Conservation (phyloP, 2,888 invertebrate genomes). For the Oxyscelio sp. region DNA sequence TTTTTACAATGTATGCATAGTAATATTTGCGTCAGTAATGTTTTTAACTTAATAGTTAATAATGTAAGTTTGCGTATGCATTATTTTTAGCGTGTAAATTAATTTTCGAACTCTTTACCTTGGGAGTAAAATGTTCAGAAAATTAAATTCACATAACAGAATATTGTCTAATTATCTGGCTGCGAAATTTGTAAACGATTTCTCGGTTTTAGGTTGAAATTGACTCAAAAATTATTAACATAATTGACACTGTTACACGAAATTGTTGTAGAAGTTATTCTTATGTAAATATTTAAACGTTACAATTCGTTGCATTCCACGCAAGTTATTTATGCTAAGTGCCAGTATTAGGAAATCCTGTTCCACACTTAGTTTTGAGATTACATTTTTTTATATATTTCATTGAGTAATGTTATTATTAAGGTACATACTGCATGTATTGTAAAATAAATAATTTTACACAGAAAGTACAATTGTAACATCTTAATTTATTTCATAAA, state of each 20-base stretch:
- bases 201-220: background rate
- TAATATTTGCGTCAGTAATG: no score
- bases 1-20: no score
- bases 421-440: slow-evolving; percentile 2
- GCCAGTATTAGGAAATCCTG: slow-evolving; percentile 35
- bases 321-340: slow-evolving; percentile 28
- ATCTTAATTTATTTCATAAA: no score
- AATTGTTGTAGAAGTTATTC: background rate
- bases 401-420: slow-evolving; percentile 6
- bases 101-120: no score
- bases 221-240: background rate
- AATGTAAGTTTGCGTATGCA: no score
- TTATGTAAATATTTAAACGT: slow-evolving; percentile 24
- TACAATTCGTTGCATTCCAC: slow-evolving; percentile 12
- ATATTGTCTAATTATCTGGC: background rate
- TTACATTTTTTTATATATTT: slow-evolving; percentile 21
- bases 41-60: no score
- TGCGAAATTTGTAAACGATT: background rate
- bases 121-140: no score
- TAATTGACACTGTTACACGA: background rate
- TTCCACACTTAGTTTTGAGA: slow-evolving; percentile 21
- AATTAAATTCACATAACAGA: no score
- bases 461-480: slow-evolving; percentile 1
- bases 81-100: no score
- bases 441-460: slow-evolving; percentile 19